Base-by-base conservation (phyloP, 2,888 invertebrate genomes). In the Silvanus unidentatus region DNA sequence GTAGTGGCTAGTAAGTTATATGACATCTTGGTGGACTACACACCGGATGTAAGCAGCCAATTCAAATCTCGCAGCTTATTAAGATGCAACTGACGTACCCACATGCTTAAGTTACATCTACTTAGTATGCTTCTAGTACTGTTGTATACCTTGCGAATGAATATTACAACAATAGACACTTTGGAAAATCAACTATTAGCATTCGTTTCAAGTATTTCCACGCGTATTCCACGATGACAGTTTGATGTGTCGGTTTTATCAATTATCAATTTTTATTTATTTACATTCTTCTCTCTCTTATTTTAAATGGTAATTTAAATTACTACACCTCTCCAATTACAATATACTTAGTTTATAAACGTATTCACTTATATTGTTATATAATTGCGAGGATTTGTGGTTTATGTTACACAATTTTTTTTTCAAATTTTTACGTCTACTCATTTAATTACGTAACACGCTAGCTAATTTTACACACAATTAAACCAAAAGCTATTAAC, bases 11-110 rank as follows among this genome's bases (percentile, higher is more conserved):
- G 22, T 22, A 22, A 22, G 22, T 22, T 22, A 22, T 22, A 22
- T 22, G 22, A 22, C 32, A 12, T 32, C 32, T 32, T 32, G 32
- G 54, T 53, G 53, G 51, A 49, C 48, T 52, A 40, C 46, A 50
- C 52, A 60, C 63, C 63, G 63, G 63, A 63, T 63, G 60, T 60
- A 54, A 53, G 60, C 60, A 61, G 53, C 58, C 61, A 60, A 60
- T 57, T 61, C 59, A 55, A 61, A 62, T 59, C 57, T 62, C 52
- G 53, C 53, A 44, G 53, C 55, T 62, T 55, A 59, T 62, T 62
- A 63, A 60, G 59, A 63, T 63, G 59, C 62, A 60, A 52, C 52
- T 16, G 54, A 45, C 47, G 53, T 55, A 49, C 49, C 49, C 49
- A 48, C 54, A 53, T 49, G 51, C 52, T 53, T 56, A 52, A 53